phyloP scores from a whole-genome alignment of 2,888 invertebrate species.

The Dendrolimus houi region DNA sequence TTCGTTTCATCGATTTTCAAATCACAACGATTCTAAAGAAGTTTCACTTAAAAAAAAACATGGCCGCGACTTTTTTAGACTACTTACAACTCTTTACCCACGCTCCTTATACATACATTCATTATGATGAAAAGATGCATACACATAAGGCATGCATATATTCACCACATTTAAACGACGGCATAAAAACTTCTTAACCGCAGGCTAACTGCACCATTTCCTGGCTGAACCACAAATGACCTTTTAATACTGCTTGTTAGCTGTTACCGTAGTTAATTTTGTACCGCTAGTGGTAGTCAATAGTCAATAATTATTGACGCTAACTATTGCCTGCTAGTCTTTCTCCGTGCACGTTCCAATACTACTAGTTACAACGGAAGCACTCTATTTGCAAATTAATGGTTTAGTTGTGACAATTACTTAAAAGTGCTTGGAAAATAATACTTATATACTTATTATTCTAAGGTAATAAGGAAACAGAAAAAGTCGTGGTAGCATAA shows the following conservation, averaged over 20 bases:
- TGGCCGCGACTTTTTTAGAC: too few species aligned
- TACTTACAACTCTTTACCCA: too few species aligned
- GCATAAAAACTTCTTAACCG: slow-evolving; percentile 51
- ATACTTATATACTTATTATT: neutral
- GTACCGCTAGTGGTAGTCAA: slow-evolving; percentile 31
- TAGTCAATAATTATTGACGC: slow-evolving; percentile 24
- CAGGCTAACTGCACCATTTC: slow-evolving; percentile 53
- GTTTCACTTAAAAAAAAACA: too few species aligned
- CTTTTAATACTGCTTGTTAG: slow-evolving; percentile 53
- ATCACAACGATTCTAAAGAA: too few species aligned
- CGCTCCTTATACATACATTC: too few species aligned
- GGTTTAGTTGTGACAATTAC: neutral
- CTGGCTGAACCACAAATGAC: slow-evolving; percentile 62
- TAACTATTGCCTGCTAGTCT: slow-evolving; percentile 17
- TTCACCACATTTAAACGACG: slow-evolving; percentile 26
- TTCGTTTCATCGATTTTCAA: too few species aligned
- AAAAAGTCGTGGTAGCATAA: too few species aligned
- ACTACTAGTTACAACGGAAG: neutral
- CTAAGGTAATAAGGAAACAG: too few species aligned
- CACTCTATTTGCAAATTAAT: neutral
- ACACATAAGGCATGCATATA: slow-evolving; percentile 19
- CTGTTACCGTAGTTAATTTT: slow-evolving; percentile 44
- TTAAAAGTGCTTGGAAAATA: neutral
- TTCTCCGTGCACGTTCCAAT: slow-evolving; percentile 13
- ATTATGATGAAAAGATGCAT: slow-evolving; percentile 13